Evolutionary conservation across 2,888 invertebrate species (phyloP), one percentile per base, ranked within the genome.

Genomic region (Plusia festucae): DNA sequence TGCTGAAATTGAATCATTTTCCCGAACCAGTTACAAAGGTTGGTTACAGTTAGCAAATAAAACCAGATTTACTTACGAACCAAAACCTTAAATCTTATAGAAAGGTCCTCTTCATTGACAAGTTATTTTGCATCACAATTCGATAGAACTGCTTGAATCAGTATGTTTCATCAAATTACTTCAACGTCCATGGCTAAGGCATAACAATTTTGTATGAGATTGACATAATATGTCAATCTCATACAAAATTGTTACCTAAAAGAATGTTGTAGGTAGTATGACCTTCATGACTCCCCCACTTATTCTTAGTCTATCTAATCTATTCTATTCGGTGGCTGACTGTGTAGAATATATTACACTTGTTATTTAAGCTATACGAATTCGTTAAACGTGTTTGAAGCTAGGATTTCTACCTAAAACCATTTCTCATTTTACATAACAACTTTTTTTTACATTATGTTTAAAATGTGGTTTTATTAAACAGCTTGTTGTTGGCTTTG

Each of bases 261-360:
- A 56, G 53, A 49, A 20, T 59, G 58, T 60, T 53, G 67, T 59
- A 77, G 67, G 73, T 51, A 56, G 46, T 30, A 40, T 61, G 69
- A 69, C 74, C 74, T 75, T 73, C 62, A 65, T 69, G 62, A 40
- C 69, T 56, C 57, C 59, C 53, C 53, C 40, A 61, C 59, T 49
- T 65, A 60, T 53, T 62, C 53, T 5, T n/a, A 58, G 30, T 34
- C 22, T 56, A 44, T 61, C 46, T 62, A 61, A 64, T 69, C 58
- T 53, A 49, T 57, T 65, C 52, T 24, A 68, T 65, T 73, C 63
- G 20, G 64, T 68, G 57, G 59, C 74, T 53, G 51, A 49, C 20
- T 22, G 52, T 24, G 20, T 40, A 67, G 22, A 56, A 59, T 46
- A 59, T 16, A 46, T 51, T 49, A 49, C 27, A 40, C 40, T 40